Conservation (phyloP, 2,797 vertebrate species). For the Hipposideros larvatus region DNA sequence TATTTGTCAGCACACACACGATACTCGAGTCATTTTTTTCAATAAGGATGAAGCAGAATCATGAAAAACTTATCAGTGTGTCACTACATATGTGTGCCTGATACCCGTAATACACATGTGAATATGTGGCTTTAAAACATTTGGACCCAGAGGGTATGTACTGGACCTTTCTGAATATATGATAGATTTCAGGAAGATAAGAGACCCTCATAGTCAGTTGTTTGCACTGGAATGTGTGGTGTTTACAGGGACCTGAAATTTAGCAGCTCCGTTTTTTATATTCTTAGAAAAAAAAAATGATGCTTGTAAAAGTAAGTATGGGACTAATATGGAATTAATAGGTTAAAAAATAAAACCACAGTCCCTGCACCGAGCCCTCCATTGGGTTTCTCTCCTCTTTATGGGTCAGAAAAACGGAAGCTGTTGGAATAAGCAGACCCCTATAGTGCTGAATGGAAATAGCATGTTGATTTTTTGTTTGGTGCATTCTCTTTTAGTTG, state of each 20-base stretch:
- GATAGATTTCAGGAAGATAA: slow-evolving; percentile 52
- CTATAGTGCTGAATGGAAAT: neutral
- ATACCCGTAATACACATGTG: slow-evolving; percentile 1
- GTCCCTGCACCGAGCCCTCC: neutral
- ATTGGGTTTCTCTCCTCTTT: neutral
- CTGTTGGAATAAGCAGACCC: neutral
- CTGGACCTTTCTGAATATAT: neutral
- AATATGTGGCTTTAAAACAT: neutral
- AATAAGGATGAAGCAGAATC: slow-evolving; percentile 46
- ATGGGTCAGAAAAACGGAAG: neutral
- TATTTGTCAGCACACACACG: slow-evolving; percentile 45
- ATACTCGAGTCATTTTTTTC: slow-evolving; percentile 14
- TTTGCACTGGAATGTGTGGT: slow-evolving; percentile 40
- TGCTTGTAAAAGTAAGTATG: slow-evolving; percentile 44
- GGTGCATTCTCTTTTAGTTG: neutral
- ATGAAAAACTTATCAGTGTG: neutral
- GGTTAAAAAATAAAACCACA: neutral
- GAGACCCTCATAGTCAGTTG: neutral
- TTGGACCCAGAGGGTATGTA: neutral
- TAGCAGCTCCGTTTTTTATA: neutral
- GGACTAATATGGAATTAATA: neutral
- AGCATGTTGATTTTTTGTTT: neutral
- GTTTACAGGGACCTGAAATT: slow-evolving; percentile 27
- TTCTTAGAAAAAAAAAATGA: slow-evolving; percentile 21
- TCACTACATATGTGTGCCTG: slow-evolving; percentile 23